Base-by-base conservation (phyloP, 2,888 invertebrate genomes). In the Chirona hameri region DNA sequence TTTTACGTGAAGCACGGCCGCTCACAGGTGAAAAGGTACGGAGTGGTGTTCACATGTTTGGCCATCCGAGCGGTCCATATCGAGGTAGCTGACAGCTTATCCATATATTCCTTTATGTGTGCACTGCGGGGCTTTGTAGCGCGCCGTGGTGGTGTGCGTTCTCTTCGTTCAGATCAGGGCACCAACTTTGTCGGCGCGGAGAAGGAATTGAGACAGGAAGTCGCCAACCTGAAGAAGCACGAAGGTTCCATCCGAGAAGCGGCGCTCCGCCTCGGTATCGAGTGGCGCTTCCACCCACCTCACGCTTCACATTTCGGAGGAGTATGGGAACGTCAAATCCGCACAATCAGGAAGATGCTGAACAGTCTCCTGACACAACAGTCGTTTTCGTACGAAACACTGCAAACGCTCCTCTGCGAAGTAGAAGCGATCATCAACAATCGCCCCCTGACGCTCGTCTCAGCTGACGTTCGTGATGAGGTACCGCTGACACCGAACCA, bases 241-340 rank as follows among this genome's bases (percentile, higher is more conserved):
- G 48, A 48, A 7, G 48, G 48, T 48, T 9, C 0, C 14, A 2
- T 82, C 31, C 46, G 29, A 39, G 46, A 80, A 52, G 27, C 29
- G 12, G 57, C 80, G 14, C 31, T 80, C 46, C 4, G 24, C 1
- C 52, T 80, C 4, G 39, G 65, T 18, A 65, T 60, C 9, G 27
- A 82, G 4, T 82, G 82, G 69, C 46, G 21, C 7, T 69, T 82
- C 27, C 72, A 82, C 55, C 79, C 80, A 24, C 80, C 79, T 15
- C 52, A 80, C 57, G 82, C 80, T 15, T 82, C 82, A 24, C 55
- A 82, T 52, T 80, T 80, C 57, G 82, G 82, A n/a, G 82, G 82
- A n/a, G 79, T 80, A 5, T 82, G 82, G 82, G 81, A 82, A 39
- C 72, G 80, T n/a, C 79, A 82, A 27, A 82, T 82, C 24, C 46